phyloP scores from a whole-genome alignment of 2,888 invertebrate species.

The Tiliacea citrago region DNA sequence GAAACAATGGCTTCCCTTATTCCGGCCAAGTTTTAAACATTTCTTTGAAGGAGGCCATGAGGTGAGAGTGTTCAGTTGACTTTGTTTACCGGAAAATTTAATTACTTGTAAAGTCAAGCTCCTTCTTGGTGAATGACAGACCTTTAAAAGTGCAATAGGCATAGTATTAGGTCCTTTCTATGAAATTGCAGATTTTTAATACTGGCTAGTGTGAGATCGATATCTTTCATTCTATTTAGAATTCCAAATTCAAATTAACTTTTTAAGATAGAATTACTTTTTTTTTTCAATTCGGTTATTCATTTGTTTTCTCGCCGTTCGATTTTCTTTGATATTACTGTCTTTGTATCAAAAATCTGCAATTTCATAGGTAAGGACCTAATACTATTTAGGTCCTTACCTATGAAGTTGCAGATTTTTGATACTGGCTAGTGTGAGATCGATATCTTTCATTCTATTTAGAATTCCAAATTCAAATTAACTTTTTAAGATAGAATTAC shows the following conservation, averaged over 20 bases:
- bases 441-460: neutral
- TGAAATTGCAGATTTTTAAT: neutral
- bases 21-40: slow-evolving; percentile 36
- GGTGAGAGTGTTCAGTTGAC: slow-evolving; percentile 15
- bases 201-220: neutral
- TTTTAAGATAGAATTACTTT: neutral
- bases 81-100: slow-evolving; percentile 5
- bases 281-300: neutral
- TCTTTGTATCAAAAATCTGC: neutral
- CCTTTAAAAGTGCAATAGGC: no score
- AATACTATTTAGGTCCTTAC: no score
- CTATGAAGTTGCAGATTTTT: neutral
- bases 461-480: neutral
- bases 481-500: neutral
- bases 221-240: neutral
- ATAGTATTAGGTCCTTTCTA: neutral
- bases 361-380: no score
- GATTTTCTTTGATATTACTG: neutral
- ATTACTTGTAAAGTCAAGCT: neutral
- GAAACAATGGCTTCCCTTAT: slow-evolving; percentile 56
- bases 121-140: neutral
- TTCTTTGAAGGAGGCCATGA: slow-evolving; percentile 40
- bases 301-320: neutral
- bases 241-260: neutral
- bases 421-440: neutral